phyloP scores from a whole-genome alignment of 2,113 vertebrate genomes.

The Epinephelus moara region DNA sequence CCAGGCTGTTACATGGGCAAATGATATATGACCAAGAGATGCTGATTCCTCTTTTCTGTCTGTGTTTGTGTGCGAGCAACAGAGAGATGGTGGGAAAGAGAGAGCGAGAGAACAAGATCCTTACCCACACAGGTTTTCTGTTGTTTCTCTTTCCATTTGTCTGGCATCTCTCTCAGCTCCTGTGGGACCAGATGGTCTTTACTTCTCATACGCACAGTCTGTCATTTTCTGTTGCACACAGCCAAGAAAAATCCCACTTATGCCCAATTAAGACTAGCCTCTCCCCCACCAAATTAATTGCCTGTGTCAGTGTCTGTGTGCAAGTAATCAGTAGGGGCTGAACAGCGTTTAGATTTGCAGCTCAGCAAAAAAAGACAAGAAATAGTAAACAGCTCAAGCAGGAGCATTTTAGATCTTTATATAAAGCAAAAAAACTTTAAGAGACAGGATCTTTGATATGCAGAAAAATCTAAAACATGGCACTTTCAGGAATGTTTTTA shows the following conservation, averaged over 20 bases:
- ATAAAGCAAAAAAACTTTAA: constrained; percentile 10
- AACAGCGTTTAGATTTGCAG: constrained; percentile 64
- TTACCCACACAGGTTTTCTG: constrained; percentile 63
- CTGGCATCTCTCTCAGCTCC: constrained; percentile 70
- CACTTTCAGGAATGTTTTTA: background rate
- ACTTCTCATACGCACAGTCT: constrained; percentile 76
- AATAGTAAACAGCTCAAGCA: constrained; percentile 24
- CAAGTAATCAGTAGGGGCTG: constrained; percentile 73
- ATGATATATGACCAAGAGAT: constrained; percentile 63
- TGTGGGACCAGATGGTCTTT: constrained; percentile 81
- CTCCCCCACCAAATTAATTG: constrained; percentile 79
- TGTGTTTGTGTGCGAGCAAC: constrained; percentile 11
- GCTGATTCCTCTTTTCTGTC: constrained; percentile 47
- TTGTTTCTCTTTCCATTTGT: constrained; percentile 80
- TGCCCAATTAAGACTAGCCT: constrained; percentile 80
- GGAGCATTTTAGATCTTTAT: constrained; percentile 24
- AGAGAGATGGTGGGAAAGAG: constrained; percentile 12
- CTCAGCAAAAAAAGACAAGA: constrained; percentile 57
- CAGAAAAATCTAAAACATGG: constrained; percentile 20
- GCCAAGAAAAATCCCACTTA: constrained; percentile 82
- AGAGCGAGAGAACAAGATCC: constrained; percentile 18
- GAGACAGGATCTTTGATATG: constrained; percentile 27
- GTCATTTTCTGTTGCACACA: constrained; percentile 76
- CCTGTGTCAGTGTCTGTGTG: constrained; percentile 73
- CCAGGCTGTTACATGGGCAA: constrained; percentile 48